A percentile compares a stretch with the other conserved stretches of the same genome.
These are phyloP conservation scores for Cisticola juncidis DNA, from an alignment of 2,113 vertebrate species.

Conservation along the genomic window DNA sequence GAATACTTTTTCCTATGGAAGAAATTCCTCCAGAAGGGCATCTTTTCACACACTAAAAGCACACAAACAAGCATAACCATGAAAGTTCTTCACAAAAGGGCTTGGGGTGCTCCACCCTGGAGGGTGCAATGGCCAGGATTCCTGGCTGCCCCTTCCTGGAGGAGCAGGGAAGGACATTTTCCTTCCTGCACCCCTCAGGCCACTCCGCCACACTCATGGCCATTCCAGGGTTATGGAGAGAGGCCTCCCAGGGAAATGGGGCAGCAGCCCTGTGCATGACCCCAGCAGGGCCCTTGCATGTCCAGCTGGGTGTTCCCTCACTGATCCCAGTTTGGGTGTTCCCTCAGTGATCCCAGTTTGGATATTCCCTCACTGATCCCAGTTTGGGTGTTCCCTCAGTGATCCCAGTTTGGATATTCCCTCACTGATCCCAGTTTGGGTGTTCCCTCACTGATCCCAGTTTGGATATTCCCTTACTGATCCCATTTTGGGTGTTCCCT, in stretches of 20 bases:
- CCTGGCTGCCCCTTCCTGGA: not conserved
- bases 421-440: too few species aligned
- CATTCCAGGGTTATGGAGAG: not conserved
- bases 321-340: not conserved
- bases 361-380: too few species aligned
- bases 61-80: not conserved
- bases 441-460: too few species aligned
- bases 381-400: too few species aligned
- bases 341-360: too few species aligned
- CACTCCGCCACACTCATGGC: not conserved
- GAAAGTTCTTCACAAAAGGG: accelerated
- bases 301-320: not conserved
- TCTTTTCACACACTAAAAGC: not conserved
- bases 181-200: not conserved
- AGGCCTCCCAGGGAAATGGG: not conserved
- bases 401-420: too few species aligned
- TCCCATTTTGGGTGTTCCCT: too few species aligned
- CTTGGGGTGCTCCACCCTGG: too few species aligned
- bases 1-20: not conserved
- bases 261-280: not conserved
- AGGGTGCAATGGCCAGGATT: not conserved
- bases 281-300: not conserved
- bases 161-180: not conserved
- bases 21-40: not conserved
- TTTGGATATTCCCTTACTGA: too few species aligned